Evolutionary conservation across 2,888 invertebrate genomes (phyloP).

Genomic region (Ectemnius continuus): DNA sequence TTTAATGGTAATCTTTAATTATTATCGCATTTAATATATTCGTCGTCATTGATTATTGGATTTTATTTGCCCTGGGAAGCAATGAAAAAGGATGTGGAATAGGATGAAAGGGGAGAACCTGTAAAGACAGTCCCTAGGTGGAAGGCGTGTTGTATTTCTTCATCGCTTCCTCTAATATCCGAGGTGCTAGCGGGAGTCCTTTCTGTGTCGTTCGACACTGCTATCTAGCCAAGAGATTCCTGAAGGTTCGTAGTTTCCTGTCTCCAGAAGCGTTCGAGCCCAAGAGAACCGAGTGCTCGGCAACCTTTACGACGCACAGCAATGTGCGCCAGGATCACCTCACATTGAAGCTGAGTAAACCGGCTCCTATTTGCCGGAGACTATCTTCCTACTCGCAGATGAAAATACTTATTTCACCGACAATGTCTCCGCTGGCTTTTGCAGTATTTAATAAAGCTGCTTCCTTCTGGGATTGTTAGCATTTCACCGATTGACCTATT

Average conservation of each 20-base stretch:
- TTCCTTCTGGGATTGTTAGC: not conserved
- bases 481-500: not conserved
- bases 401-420: not conserved
- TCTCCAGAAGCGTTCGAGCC: not conserved
- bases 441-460: not conserved
- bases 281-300: not conserved
- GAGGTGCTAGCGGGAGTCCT: not conserved
- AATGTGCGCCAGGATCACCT: conserved; percentile 6
- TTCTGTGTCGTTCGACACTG: conserved; percentile 13
- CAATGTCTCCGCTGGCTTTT: not conserved
- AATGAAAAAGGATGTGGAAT: too few relatives aligned
- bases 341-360: conserved; percentile 21
- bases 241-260: conserved; percentile 21
- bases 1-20: too few relatives aligned
- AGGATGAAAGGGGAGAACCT: too few relatives aligned
- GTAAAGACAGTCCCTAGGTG: not conserved
- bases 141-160: conserved; percentile 26
- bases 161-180: conserved; percentile 24
- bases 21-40: too few relatives aligned
- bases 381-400: conserved; percentile 1
- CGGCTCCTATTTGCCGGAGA: conserved; percentile 16
- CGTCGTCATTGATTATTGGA: too few relatives aligned
- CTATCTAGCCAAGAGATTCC: conserved; percentile 24
- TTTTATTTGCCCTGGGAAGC: too few relatives aligned
- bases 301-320: conserved; percentile 12